Conservation (phyloP, 2,797 vertebrate genomes). For the Dicrostonyx torquatus region DNA sequence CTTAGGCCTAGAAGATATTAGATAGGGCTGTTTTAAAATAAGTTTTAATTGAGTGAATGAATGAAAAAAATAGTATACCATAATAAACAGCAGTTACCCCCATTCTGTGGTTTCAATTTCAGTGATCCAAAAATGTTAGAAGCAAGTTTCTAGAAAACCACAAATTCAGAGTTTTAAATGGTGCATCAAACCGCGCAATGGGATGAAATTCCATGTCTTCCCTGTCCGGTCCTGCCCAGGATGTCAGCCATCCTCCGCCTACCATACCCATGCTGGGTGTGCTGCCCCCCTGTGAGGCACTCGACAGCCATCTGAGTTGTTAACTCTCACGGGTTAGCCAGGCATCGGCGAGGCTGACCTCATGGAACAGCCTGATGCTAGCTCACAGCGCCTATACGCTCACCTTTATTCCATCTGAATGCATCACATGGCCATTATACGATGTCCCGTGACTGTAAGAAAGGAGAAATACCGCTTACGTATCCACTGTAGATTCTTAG, state of each 20-base stretch:
- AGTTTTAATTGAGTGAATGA: slow-evolving; percentile 7
- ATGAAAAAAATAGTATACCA: background rate
- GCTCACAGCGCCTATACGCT: background rate
- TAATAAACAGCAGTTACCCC: background rate
- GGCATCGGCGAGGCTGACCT: background rate
- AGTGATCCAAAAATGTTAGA: background rate
- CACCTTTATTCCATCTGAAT: background rate
- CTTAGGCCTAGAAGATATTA: slow-evolving; percentile 25
- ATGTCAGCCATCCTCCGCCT: background rate
- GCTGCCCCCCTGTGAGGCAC: background rate
- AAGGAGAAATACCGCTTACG: background rate
- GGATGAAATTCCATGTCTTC: background rate
- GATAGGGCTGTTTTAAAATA: background rate
- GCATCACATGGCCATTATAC: background rate
- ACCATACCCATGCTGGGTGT: background rate
- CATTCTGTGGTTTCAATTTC: background rate
- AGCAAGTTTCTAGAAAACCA: background rate
- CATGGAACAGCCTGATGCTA: background rate
- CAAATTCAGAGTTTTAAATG: background rate
- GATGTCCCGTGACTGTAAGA: background rate
- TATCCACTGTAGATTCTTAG: background rate
- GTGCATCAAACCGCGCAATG: background rate
- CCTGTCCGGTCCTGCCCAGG: background rate
- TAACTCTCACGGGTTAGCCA: background rate
- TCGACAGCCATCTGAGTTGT: background rate